Evolutionary conservation across 2,113 vertebrate genomes (phyloP).

Genomic region (Syngnathus scovelli): DNA sequence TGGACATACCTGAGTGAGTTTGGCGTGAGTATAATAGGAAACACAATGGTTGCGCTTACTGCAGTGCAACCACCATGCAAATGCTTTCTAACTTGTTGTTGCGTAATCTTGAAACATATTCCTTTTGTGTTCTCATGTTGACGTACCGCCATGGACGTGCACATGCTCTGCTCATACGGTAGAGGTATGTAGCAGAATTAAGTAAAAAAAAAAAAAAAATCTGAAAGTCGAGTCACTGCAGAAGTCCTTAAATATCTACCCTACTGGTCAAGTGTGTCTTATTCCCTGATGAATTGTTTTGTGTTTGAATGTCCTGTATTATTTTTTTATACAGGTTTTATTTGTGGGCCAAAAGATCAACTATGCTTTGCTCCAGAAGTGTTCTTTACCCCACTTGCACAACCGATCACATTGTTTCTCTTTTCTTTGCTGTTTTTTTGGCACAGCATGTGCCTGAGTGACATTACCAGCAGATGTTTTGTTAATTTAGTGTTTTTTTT

Average conservation of each 20-base stretch:
- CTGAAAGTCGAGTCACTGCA: slow-evolving; percentile 12
- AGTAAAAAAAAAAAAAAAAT: not conserved
- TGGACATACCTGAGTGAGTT: not conserved
- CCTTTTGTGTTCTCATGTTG: slow-evolving; percentile 22
- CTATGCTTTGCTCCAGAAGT: slow-evolving; percentile 46
- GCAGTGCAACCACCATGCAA: slow-evolving; percentile 18
- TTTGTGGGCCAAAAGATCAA: slow-evolving; percentile 50
- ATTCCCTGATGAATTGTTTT: slow-evolving; percentile 27
- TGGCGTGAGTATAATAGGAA: slow-evolving; percentile 13
- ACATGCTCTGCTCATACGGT: slow-evolving; percentile 20
- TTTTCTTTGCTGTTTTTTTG: slow-evolving; percentile 25
- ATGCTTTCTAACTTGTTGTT: slow-evolving; percentile 5
- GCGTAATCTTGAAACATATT: slow-evolving; percentile 19
- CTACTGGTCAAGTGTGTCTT: slow-evolving; percentile 8
- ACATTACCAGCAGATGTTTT: slow-evolving; percentile 47
- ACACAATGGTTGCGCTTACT: not conserved
- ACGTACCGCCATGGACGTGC: slow-evolving; percentile 9
- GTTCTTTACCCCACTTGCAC: slow-evolving; percentile 62
- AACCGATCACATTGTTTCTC: slow-evolving; percentile 40
- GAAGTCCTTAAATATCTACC: slow-evolving; percentile 15
- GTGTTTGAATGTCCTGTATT: slow-evolving; percentile 10
- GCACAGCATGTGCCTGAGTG: slow-evolving; percentile 52
- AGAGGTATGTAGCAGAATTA: slow-evolving; percentile 13
- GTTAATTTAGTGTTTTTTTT: slow-evolving; percentile 9
- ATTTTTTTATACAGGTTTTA: slow-evolving; percentile 10